phyloP scores from a whole-genome alignment of 1,140 invertebrate genomes.

The Drosophila eugracilis region DNA sequence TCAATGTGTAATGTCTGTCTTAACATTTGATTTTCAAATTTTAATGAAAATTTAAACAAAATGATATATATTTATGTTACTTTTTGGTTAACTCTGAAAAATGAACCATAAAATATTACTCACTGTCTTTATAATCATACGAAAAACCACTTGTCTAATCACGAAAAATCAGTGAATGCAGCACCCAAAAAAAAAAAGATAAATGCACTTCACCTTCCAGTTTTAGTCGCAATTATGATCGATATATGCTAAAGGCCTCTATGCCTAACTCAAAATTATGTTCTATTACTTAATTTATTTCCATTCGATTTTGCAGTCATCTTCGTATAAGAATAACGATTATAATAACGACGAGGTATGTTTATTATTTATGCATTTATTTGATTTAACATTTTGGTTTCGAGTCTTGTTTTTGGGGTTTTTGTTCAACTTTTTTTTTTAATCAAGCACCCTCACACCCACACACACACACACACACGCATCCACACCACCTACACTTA shows the following conservation, averaged over 20 bases:
- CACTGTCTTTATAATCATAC: background rate
- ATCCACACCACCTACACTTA: constrained; percentile 2
- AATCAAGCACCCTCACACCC: constrained; percentile 15
- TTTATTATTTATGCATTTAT: constrained; percentile 66
- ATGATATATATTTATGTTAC: too few species aligned
- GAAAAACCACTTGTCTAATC: constrained; percentile 7
- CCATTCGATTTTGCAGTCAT: constrained; percentile 74
- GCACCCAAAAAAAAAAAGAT: constrained; percentile 1
- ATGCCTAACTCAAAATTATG: constrained; percentile 55
- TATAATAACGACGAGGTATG: constrained; percentile 77
- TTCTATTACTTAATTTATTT: constrained; percentile 65
- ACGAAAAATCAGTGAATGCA: constrained; percentile 10
- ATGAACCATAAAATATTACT: background rate
- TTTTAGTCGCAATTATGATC: constrained; percentile 29
- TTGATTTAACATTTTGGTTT: constrained; percentile 39
- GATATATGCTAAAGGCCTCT: background rate
- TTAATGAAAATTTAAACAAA: too few species aligned
- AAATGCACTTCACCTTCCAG: constrained; percentile 19
- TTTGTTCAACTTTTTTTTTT: background rate
- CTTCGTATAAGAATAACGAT: constrained; percentile 77
- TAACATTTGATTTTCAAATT: too few species aligned
- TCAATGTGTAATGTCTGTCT: too few species aligned
- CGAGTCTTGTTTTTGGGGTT: constrained; percentile 7
- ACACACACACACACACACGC: constrained; percentile 25
- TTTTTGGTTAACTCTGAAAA: background rate